Conservation (phyloP, 2,797 vertebrate genomes). For the Halcyon smyrnensis region DNA sequence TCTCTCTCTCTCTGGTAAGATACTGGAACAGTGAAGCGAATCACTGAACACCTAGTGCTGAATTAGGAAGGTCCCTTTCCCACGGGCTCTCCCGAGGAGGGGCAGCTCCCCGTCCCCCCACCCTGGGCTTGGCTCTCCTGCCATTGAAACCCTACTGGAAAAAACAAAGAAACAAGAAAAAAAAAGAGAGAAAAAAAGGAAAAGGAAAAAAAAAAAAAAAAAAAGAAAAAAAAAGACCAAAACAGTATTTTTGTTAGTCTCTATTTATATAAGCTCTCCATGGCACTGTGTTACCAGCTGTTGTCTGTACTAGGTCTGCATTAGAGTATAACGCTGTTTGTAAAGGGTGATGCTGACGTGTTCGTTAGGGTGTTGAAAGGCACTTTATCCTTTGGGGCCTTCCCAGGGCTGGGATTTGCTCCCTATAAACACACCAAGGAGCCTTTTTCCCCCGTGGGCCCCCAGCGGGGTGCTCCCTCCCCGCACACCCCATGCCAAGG, state of each 20-base stretch:
- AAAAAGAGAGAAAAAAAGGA: neutral
- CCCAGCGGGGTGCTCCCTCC: neutral
- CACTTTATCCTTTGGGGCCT: conserved; percentile 55
- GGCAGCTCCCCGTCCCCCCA: neutral
- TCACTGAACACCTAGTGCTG: neutral
- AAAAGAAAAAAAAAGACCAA: conserved; percentile 68
- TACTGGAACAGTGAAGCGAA: conserved; percentile 43
- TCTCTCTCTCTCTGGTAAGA: neutral
- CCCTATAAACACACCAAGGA: conserved; percentile 53
- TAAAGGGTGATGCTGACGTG: conserved; percentile 36
- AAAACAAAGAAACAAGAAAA: neutral
- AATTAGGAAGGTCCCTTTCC: neutral
- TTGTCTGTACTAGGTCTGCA: conserved; percentile 52
- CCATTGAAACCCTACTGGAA: conserved; percentile 39
- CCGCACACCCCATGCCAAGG: neutral
- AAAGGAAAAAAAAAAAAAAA: neutral
- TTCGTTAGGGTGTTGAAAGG: conserved; percentile 36
- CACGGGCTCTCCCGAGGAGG: fast-evolving
- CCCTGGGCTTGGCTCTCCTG: neutral
- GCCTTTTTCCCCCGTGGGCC: conserved; percentile 11
- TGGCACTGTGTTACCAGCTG: conserved; percentile 53
- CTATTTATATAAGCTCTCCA: conserved; percentile 59
- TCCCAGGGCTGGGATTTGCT: conserved; percentile 8
- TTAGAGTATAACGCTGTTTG: conserved; percentile 37
- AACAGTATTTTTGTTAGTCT: conserved; percentile 77